Percentiles rank a stretch among this genome's conserved stretches.
These are phyloP conservation scores for Trichechus manatus DNA, from an alignment of 2,113 vertebrate genomes.

Conservation along the genomic window DNA sequence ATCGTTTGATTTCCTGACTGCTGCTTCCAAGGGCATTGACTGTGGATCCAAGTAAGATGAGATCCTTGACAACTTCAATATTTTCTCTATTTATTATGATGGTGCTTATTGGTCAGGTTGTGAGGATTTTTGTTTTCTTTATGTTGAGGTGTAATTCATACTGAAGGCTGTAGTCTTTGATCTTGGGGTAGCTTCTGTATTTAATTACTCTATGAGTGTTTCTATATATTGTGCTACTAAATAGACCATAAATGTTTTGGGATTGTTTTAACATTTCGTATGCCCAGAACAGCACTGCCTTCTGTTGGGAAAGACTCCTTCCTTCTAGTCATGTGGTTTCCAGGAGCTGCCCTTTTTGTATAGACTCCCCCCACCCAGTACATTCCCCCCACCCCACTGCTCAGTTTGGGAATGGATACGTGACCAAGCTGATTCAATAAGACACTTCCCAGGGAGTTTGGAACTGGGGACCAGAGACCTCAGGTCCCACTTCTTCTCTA, in stretches of 20 bases:
- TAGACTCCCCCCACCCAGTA: neutral
- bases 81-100: too few species aligned
- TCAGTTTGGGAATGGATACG: neutral
- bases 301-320: neutral
- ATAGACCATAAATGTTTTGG: neutral
- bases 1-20: too few species aligned
- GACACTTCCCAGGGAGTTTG: neutral
- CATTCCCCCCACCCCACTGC: neutral
- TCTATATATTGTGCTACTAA: neutral
- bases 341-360: neutral
- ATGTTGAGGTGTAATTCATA: too few species aligned
- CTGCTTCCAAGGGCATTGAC: too few species aligned
- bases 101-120: too few species aligned
- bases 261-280: neutral
- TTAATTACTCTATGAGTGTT: neutral
- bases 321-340: neutral
- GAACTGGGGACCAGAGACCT: neutral
- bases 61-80: too few species aligned
- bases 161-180: too few species aligned
- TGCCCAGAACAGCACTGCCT: neutral
- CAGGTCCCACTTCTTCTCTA: rapidly evolving
- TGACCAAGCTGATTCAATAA: neutral
- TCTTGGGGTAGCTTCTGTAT: neutral
- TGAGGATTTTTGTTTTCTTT: too few species aligned
- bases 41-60: too few species aligned